These are phyloP conservation scores for Argyra leucocephala DNA, from an alignment of 2,888 invertebrate genomes.

Conservation along the genomic window DNA sequence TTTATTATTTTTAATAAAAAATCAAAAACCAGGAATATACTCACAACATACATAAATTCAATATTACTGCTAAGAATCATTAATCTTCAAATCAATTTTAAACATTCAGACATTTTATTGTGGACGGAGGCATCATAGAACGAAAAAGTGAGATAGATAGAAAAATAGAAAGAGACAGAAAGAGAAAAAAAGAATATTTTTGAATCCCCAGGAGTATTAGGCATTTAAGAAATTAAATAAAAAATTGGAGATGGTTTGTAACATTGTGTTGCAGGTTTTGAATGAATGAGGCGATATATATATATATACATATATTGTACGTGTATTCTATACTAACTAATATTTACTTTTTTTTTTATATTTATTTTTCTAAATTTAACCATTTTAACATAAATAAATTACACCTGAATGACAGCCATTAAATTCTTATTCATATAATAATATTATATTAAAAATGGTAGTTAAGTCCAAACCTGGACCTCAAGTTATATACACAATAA, in stretches of 20 bases:
- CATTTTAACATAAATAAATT: neutral
- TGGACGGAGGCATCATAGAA: no score
- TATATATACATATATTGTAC: no score
- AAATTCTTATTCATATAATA: neutral
- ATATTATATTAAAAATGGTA: neutral
- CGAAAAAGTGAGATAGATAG: neutral
- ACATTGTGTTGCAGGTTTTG: no score
- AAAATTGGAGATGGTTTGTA: neutral
- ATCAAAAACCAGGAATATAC: no score
- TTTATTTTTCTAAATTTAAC: neutral
- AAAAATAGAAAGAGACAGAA: neutral
- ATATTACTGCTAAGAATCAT: neutral
- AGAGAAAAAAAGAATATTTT: neutral
- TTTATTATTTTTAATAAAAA: no score
- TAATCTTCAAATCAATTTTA: neutral
- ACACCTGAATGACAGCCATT: slow-evolving; percentile 6
- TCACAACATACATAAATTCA: neutral
- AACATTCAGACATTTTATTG: no score
- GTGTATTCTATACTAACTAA: no score
- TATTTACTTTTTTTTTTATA: neutral
- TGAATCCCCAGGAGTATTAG: neutral
- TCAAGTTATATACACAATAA: neutral
- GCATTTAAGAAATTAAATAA: neutral
- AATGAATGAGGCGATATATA: no score
- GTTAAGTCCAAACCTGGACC: neutral